Evolutionary conservation across 1,140 invertebrate species (phyloP).

Genomic region (Oncopodura yosiiana): DNA sequence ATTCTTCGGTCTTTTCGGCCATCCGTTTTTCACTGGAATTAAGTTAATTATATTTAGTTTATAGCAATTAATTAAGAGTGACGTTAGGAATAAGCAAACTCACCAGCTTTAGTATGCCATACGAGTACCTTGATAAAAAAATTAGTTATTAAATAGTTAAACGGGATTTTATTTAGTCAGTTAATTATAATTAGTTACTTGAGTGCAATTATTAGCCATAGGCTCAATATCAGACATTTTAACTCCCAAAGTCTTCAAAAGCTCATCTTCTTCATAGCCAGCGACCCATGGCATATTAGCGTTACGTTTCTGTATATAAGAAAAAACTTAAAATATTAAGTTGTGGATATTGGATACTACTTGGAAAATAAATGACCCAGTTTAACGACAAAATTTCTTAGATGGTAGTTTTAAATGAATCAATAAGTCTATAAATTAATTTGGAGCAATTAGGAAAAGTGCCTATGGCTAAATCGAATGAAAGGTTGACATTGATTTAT

Average conservation of each 20-base stretch:
- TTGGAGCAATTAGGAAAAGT: too few relatives aligned
- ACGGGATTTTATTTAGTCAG: background rate
- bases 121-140: slow-evolving; percentile 27
- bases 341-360: too few relatives aligned
- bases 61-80: too few relatives aligned
- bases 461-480: too few relatives aligned
- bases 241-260: slow-evolving; percentile 43
- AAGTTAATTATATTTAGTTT: too few relatives aligned
- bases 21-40: slow-evolving; percentile 19
- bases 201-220: slow-evolving; percentile 45
- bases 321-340: too few relatives aligned
- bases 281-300: slow-evolving; percentile 43
- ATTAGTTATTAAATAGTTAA: background rate
- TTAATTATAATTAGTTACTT: slow-evolving; percentile 33
- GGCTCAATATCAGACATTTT: slow-evolving; percentile 47
- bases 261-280: slow-evolving; percentile 49
- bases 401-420: too few relatives aligned
- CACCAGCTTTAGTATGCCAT: slow-evolving; percentile 35
- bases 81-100: too few relatives aligned
- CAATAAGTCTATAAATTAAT: too few relatives aligned
- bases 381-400: too few relatives aligned
- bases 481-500: too few relatives aligned
- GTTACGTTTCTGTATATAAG: slow-evolving; percentile 38
- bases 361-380: too few relatives aligned
- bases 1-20: slow-evolving; percentile 30